Conservation (phyloP, 2,888 invertebrate species). For the Callyntrura guangdongensis region DNA sequence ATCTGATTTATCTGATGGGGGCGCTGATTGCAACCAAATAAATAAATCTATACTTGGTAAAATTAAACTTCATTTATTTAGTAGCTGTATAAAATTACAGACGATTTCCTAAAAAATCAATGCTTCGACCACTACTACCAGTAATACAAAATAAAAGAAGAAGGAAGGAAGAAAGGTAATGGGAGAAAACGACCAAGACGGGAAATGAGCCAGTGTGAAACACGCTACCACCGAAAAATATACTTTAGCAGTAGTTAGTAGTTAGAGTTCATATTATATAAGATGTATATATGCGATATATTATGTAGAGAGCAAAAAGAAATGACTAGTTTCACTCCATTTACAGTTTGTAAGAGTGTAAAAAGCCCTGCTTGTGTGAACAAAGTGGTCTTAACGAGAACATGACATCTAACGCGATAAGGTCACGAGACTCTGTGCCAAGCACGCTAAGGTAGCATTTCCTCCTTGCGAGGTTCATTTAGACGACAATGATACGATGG, state of each 20-base stretch:
- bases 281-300: background rate
- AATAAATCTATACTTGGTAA: no score
- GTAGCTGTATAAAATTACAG: no score
- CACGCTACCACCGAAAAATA: background rate
- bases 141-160: background rate
- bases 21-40: no score
- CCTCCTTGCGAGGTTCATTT: conserved; percentile 21
- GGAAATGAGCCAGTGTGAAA: no score
- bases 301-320: background rate
- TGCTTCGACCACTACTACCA: background rate
- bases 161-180: no score
- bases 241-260: background rate
- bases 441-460: conserved; percentile 68
- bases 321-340: conserved; percentile 33
- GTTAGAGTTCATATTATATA: background rate
- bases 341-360: conserved; percentile 5
- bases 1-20: no score
- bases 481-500: background rate
- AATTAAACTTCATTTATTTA: no score
- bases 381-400: conserved; percentile 77
- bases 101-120: no score
- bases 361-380: conserved; percentile 47
- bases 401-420: conserved; percentile 78
- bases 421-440: conserved; percentile 69
- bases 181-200: no score